These are phyloP conservation scores for Valencia hispanica DNA, from an alignment of 2,797 vertebrate species.

Conservation along the genomic window DNA sequence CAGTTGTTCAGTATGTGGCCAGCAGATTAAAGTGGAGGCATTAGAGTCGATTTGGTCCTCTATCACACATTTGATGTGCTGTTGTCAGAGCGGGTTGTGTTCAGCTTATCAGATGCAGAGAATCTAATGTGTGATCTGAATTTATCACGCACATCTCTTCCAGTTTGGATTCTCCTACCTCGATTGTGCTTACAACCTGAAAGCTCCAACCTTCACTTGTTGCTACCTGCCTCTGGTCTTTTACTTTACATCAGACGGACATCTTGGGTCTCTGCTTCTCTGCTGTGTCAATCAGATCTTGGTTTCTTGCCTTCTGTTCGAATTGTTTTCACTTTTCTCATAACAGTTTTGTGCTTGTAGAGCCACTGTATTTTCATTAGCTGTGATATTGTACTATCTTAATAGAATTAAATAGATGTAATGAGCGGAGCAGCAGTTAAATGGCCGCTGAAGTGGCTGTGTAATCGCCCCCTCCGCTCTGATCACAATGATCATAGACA, in stretches of 20 bases:
- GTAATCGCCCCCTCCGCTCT: conserved; percentile 52
- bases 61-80: conserved; percentile 2
- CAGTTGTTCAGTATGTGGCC: conserved; percentile 2
- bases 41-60: conserved; percentile 13
- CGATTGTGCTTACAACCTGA: conserved; percentile 10
- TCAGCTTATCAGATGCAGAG: conserved; percentile 14
- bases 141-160: conserved; percentile 7
- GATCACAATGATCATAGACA: conserved; percentile 32
- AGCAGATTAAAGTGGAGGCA: conserved; percentile 8
- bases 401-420: conserved; percentile 63
- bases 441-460: conserved; percentile 52
- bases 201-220: conserved; percentile 27
- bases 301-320: conserved; percentile 28
- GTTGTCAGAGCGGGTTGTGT: conserved; percentile 5
- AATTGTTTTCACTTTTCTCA: conserved; percentile 34
- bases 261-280: not conserved
- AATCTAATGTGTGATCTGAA: conserved; percentile 29
- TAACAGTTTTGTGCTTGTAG: conserved; percentile 10
- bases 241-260: conserved; percentile 24
- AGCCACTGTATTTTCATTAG: conserved; percentile 34
- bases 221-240: conserved; percentile 18
- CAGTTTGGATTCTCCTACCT: conserved; percentile 10
- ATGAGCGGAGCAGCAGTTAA: conserved; percentile 56
- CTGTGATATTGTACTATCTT: conserved; percentile 42
- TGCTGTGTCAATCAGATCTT: conserved; percentile 26